These are phyloP conservation scores for Chascanopsetta lugubris DNA, from an alignment of 2,113 vertebrate genomes.

Conservation along the genomic window DNA sequence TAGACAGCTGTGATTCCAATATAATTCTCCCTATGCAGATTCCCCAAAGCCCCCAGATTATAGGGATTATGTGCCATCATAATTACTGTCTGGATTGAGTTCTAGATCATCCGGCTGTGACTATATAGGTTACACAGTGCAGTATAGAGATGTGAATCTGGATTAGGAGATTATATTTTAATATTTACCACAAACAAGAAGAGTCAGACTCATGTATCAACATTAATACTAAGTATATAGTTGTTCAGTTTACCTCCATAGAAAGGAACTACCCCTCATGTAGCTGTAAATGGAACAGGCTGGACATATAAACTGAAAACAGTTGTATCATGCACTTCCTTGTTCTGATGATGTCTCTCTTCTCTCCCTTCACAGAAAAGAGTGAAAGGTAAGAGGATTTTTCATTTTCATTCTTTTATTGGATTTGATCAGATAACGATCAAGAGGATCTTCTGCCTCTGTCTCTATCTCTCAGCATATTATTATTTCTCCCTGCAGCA, in stretches of 20 bases:
- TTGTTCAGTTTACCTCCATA: too few relatives aligned
- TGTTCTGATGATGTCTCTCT: conserved; percentile 6
- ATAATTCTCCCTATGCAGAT: not conserved
- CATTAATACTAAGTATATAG: too few relatives aligned
- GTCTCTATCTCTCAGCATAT: not conserved
- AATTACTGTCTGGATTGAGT: not conserved
- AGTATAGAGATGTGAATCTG: not conserved
- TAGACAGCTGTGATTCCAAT: not conserved
- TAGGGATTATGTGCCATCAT: not conserved
- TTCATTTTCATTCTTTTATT: not conserved
- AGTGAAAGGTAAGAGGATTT: conserved; percentile 69
- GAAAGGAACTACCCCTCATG: too few relatives aligned
- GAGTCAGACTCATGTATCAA: not conserved
- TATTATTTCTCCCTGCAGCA: conserved; percentile 49
- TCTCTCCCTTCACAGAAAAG: conserved; percentile 61
- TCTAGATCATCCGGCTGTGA: not conserved
- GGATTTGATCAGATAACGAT: not conserved
- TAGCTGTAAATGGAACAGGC: not conserved
- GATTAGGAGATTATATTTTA: not conserved
- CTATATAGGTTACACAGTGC: not conserved
- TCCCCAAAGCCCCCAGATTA: not conserved
- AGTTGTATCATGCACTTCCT: not conserved
- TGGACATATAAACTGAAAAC: too few relatives aligned
- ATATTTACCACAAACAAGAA: not conserved
- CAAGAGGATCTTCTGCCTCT: not conserved